A percentile compares a stretch with the other conserved stretches of the same genome.
These are phyloP conservation scores for Metaphire vulgaris DNA, from an alignment of 1,140 invertebrate species.

Conservation along the genomic window DNA sequence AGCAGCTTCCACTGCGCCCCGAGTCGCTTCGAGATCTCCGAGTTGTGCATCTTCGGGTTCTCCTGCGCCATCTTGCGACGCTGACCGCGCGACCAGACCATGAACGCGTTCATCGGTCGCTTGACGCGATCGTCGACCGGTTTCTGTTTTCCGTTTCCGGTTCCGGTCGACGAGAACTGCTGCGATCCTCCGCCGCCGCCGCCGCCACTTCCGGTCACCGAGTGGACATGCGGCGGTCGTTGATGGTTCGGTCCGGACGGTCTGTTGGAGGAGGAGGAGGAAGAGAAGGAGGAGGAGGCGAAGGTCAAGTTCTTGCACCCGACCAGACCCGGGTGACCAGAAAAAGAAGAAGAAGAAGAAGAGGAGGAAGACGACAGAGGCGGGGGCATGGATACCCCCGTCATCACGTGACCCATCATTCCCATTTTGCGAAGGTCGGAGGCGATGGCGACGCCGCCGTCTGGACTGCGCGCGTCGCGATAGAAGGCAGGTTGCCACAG, in stretches of 20 bases:
- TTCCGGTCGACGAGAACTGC: not conserved
- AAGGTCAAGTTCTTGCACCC: not conserved
- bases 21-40: constrained; percentile 92
- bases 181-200: not conserved
- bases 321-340: not conserved
- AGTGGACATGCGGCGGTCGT: not conserved
- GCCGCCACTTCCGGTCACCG: not conserved
- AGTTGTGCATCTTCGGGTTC: constrained; percentile 99
- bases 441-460: not conserved
- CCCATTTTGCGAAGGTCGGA: not conserved
- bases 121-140: constrained; percentile 66
- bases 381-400: not conserved
- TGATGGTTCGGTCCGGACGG: not conserved
- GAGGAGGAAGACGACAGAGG: not conserved
- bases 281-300: too few species aligned
- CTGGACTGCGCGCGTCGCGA: not conserved
- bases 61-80: constrained; percentile 98
- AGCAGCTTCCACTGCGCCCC: constrained; percentile 98
- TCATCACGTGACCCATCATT: not conserved
- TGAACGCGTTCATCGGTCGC: constrained; percentile 99
- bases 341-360: not conserved
- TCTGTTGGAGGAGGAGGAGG: not conserved
- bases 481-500: not conserved
- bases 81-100: constrained; percentile 98
- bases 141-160: not conserved